Percentiles rank a stretch among this genome's conserved stretches.
These are phyloP conservation scores for Enteromius paludinosus DNA, from an alignment of 2,797 vertebrate species.

Conservation along the genomic window DNA sequence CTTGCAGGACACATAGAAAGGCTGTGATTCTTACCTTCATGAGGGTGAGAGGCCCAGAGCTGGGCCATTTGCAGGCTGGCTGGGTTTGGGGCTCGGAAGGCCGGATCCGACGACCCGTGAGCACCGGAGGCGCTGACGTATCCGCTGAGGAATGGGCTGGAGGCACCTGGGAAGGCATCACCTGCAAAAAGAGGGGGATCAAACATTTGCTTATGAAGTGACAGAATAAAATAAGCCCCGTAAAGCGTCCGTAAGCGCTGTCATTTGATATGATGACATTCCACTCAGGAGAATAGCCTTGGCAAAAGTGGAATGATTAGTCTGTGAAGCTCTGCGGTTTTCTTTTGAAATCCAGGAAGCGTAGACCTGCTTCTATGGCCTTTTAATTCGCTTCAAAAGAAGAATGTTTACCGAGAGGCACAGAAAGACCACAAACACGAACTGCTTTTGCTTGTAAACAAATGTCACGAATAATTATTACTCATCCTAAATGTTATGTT, in stretches of 20 bases:
- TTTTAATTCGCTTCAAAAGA: slow-evolving; percentile 44
- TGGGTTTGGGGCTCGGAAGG: slow-evolving; percentile 83
- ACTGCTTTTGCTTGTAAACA: slow-evolving; percentile 61
- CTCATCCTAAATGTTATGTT: slow-evolving; percentile 58
- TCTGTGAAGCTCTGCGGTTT: slow-evolving; percentile 52
- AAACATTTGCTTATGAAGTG: slow-evolving; percentile 20
- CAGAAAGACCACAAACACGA: slow-evolving; percentile 40
- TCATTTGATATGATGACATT: slow-evolving; percentile 57
- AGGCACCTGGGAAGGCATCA: slow-evolving; percentile 81
- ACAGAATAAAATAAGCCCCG: slow-evolving; percentile 7
- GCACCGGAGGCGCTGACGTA: slow-evolving; percentile 75
- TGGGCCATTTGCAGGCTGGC: slow-evolving; percentile 85
- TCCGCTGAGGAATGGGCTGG: slow-evolving; percentile 81
- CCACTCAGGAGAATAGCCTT: slow-evolving; percentile 49
- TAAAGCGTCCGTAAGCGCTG: not conserved
- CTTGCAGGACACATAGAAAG: not conserved
- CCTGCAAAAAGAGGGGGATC: slow-evolving; percentile 66
- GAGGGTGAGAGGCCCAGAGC: slow-evolving; percentile 80
- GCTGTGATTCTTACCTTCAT: slow-evolving; percentile 74
- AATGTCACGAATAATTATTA: slow-evolving; percentile 62
- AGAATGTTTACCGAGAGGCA: slow-evolving; percentile 42
- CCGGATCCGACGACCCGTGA: slow-evolving; percentile 79
- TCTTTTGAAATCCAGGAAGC: slow-evolving; percentile 49
- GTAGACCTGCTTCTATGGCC: slow-evolving; percentile 30
- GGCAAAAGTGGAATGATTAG: slow-evolving; percentile 53